Evolutionary conservation across 2,113 vertebrate species (phyloP), one percentile per base, ranked within the genome.

Genomic region (Cyphomyrus plagiostoma): DNA sequence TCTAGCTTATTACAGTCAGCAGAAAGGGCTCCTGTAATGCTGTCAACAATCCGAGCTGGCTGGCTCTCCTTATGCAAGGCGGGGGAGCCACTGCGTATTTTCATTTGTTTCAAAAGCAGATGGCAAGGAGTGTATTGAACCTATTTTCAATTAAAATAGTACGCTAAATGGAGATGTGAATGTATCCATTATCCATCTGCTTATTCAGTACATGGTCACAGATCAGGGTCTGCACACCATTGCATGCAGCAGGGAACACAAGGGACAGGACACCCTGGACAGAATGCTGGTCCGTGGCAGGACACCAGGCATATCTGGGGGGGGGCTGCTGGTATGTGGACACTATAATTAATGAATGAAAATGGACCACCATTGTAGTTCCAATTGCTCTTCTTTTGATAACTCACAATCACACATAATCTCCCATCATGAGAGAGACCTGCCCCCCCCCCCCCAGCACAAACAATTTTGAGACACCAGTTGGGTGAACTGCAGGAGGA

Each of bases 1-100:
- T 86, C 42, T 66, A 48, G 26, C 88, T n/a, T 42, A 89, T 89
- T 82, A 70, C 23, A 23, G 15, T 88, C 56, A 58, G 88, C 66
- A 35, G 53, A 87, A 87, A 90, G 50, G 35, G 53, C 58, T 42
- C 17, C 2, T 4, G 49, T 74, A 10, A 39, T 13, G 23, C 88
- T 50, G 30, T 89, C 77, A 74, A 88, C 49, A 89, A 58, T 15
- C 46, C 19, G 26, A 80, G 39, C 49, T 30, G 49, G 1, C 26
- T 39, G 19, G 17, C 23, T 53, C 23, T 77, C 39, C 35, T 58
- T 53, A 86, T 48, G 17, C 42, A 53, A 53, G 49, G n/a, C 6
- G 7, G 48, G 23, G 48, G 39, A 48, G 80, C 80, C 42, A 48
- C 19, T 83, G 39, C 39, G 19, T 84, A 42, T 9, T 46, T 84